These are phyloP conservation scores for Esox niger DNA, from an alignment of 2,113 vertebrate genomes.

Conservation along the genomic window DNA sequence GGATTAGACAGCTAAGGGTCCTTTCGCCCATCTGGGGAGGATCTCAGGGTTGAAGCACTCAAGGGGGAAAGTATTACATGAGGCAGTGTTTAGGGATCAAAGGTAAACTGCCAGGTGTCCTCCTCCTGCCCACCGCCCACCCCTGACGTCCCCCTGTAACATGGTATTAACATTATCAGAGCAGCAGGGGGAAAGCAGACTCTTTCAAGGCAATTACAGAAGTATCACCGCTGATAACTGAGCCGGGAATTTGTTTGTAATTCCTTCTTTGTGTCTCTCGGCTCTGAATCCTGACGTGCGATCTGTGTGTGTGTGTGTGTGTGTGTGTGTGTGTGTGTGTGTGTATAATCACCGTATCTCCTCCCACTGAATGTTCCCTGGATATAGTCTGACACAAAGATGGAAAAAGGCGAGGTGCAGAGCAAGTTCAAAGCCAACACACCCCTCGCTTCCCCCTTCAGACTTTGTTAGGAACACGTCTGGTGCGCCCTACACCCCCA, in stretches of 20 bases:
- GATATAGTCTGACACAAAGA: neutral
- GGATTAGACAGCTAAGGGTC: neutral
- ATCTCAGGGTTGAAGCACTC: neutral
- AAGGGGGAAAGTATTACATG: neutral
- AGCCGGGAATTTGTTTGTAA: too few species aligned
- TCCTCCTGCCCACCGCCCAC: neutral
- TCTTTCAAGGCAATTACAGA: neutral
- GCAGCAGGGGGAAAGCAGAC: neutral
- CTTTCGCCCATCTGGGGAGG: neutral
- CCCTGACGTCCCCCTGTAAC: neutral
- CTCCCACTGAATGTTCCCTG: neutral
- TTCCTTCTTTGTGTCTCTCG: too few species aligned
- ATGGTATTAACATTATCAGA: neutral
- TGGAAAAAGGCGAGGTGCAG: neutral
- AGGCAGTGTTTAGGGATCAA: neutral
- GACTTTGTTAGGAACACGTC: conserved; percentile 15
- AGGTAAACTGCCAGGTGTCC: neutral
- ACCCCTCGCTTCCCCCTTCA: neutral
- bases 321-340: neutral
- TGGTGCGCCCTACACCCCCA: neutral
- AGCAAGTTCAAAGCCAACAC: conserved; percentile 29
- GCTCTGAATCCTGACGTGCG: too few species aligned
- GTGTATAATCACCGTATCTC: too few species aligned
- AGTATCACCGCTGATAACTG: neutral
- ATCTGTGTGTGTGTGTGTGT: neutral